These are phyloP conservation scores for Parapristionchus giblindavisi DNA, from an alignment of 2,888 invertebrate genomes.

Conservation along the genomic window DNA sequence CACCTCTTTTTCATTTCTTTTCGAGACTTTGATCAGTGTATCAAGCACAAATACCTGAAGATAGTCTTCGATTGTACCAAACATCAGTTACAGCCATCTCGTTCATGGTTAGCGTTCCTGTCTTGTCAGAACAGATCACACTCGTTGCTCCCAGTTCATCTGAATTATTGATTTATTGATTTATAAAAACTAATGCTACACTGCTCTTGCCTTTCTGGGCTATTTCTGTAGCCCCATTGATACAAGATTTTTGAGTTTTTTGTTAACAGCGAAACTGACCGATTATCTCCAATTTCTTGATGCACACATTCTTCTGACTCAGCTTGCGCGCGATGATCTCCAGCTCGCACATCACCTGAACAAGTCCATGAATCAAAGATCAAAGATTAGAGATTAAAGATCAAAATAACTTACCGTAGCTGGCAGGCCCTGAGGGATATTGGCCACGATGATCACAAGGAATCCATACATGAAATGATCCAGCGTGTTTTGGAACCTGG, in stretches of 20 bases:
- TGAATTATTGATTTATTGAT: conserved; percentile 27
- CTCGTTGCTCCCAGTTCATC: conserved; percentile 85
- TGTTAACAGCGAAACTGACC: conserved; percentile 47
- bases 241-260: no score
- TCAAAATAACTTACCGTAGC: conserved; percentile 42
- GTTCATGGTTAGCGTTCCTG: conserved; percentile 96
- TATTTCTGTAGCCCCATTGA: no score
- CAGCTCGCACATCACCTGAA: conserved; percentile 64
- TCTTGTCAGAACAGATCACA: conserved; percentile 96
- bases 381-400: not conserved
- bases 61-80: conserved; percentile 57
- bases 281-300: conserved; percentile 72
- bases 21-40: no score
- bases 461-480: conserved; percentile 46
- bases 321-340: conserved; percentile 82
- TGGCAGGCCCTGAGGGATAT: conserved; percentile 48
- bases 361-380: not conserved
- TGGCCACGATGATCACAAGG: conserved; percentile 44
- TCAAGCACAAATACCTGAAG: no score
- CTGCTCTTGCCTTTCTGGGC: no score
- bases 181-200: no score
- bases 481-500: conserved; percentile 52
- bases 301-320: conserved; percentile 99
- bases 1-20: no score
- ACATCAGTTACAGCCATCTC: conserved; percentile 78